Base-by-base conservation (phyloP, 2,888 invertebrate species). In the Hypsopygia costalis region DNA sequence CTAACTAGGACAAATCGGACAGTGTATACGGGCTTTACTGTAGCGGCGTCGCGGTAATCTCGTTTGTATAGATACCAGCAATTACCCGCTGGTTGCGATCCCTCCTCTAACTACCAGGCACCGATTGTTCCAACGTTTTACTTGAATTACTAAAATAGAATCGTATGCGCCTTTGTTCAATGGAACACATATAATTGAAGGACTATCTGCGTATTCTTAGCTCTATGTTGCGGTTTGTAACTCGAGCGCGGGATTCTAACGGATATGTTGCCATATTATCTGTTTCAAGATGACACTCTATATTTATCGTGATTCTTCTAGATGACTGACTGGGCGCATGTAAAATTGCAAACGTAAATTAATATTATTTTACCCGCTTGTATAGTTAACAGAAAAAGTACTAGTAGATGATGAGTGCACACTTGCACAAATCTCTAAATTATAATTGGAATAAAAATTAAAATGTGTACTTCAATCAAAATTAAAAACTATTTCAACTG, bases 11-110 rank as follows among this genome's bases (percentile, higher is more conserved):
- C 39, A 45, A 41, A 36, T 43, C 41, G 38, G 42, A 30, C 30
- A 40, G 39, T 47, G 40, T 44, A 39, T 36, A 43, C 40, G 41
- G 31, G 33, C 41, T 37, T 43, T 38, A 36, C 34, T 34, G 32
- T 10, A 30, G 29, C 22, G 34, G 29, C 38, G 34, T 28, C 34
- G 41, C 36, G 55, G 61, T 78, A 77, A 77, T 73, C 72, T 66
- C 64, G 57, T 80, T 80, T 80, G 73, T 65, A 62, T 70, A 60
- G 68, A 73, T 75, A 70, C 71, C 61, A 69, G 62, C 78, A 80
- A 80, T 81, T 81, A 81, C 70, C 61, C 56, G 56, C 56, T 60
- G 55, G 44, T 51, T 51, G 54, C 45, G 34, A 11, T 9, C 40
- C 33, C 40, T 29, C 44, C 46, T 25, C 8, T 7, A 25, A 25